A percentile compares a stretch with the other conserved stretches of the same genome.
Evolutionary conservation across 2,797 vertebrate genomes (phyloP).

Genomic region (Amphiprion clarkii): DNA sequence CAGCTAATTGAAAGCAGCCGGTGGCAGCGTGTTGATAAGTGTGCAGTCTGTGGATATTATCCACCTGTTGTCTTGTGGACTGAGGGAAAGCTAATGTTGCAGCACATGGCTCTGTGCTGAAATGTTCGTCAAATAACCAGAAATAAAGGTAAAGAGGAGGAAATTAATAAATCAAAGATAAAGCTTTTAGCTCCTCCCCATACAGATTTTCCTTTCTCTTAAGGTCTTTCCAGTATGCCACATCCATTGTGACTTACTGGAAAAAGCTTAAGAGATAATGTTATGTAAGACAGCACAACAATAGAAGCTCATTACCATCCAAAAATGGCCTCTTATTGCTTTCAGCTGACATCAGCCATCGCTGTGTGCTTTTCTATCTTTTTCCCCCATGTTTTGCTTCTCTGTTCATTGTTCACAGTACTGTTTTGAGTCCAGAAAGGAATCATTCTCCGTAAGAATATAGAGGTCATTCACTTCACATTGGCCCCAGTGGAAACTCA

Average conservation of each 20-base stretch:
- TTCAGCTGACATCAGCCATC: conserved; percentile 40
- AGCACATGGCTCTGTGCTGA: conserved; percentile 20
- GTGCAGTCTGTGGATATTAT: background rate
- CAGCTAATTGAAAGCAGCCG: conserved; percentile 61
- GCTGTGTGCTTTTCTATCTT: background rate
- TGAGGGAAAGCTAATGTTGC: conserved; percentile 33
- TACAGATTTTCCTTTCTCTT: conserved; percentile 4
- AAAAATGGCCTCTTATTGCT: conserved; percentile 34
- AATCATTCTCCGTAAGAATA: conserved; percentile 47
- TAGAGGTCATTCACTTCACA: conserved; percentile 57
- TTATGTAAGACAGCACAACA: conserved; percentile 8
- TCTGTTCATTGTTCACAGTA: conserved; percentile 53
- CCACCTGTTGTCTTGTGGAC: conserved; percentile 61
- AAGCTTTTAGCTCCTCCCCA: conserved; percentile 5
- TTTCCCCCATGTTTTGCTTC: conserved; percentile 19
- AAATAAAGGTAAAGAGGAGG: background rate
- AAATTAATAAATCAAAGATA: conserved; percentile 1
- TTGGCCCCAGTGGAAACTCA: conserved; percentile 45
- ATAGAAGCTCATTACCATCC: conserved; percentile 10
- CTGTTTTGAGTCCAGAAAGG: conserved; percentile 32
- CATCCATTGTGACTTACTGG: background rate
- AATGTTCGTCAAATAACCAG: conserved; percentile 14
- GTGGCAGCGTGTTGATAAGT: conserved; percentile 36
- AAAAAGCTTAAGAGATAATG: background rate
- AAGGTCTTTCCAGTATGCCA: background rate